Evolutionary conservation across 2,888 invertebrate genomes (phyloP).

Genomic region (Ophion ventricosus): DNA sequence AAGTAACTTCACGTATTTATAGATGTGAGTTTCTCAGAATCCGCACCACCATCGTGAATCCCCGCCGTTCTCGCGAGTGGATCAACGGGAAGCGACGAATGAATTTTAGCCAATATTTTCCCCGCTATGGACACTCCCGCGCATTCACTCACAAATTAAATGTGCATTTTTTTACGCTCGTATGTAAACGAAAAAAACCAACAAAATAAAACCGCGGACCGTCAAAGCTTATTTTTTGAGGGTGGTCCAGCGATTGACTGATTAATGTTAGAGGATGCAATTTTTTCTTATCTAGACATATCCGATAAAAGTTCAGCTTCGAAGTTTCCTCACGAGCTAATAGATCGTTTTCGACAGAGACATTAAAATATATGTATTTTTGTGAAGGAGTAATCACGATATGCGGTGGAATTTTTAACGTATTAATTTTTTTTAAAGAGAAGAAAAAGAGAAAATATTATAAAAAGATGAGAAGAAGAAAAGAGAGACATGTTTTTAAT

Average conservation of each 20-base stretch:
- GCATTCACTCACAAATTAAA: background rate
- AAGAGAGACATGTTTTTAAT: no score
- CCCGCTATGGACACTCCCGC: background rate
- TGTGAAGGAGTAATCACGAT: background rate
- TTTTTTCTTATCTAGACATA: background rate
- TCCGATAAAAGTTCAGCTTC: background rate
- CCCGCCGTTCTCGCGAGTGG: conserved; percentile 26
- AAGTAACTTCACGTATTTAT: conserved; percentile 54
- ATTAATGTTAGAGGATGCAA: background rate
- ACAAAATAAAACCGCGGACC: background rate
- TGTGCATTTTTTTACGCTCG: background rate
- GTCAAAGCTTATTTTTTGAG: background rate
- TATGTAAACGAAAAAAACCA: background rate
- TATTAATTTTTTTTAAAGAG: no score
- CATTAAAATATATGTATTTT: background rate
- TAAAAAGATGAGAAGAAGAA: no score
- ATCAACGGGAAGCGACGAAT: conserved; percentile 53
- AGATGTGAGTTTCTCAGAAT: conserved; percentile 51
- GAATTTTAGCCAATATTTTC: conserved; percentile 41
- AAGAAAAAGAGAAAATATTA: no score
- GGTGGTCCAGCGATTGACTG: background rate
- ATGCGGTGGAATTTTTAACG: no score
- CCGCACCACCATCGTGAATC: conserved; percentile 15
- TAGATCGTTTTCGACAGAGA: background rate
- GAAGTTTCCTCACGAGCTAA: background rate